Percentiles rank a stretch among this genome's conserved stretches.
These are phyloP conservation scores for Bombyx mori DNA, from an alignment of 1,140 invertebrate species.

Conservation along the genomic window ASM3026992v2 NC_085116.1:9774001-9774500, in stretches of 20 bases:
- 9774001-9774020: slow-evolving; percentile 5
- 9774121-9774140: too few species aligned
- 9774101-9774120: too few species aligned
- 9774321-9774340: slow-evolving; percentile 41
- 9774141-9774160: too few species aligned
- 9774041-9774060: slow-evolving; percentile 1
- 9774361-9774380: slow-evolving; percentile 31
- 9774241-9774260: too few species aligned
- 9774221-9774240: too few species aligned
- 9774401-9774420: slow-evolving; percentile 29
- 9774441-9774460: slow-evolving; percentile 29
- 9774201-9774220: too few species aligned
- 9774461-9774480: slow-evolving; percentile 33
- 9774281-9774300: not conserved
- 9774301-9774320: slow-evolving; percentile 24
- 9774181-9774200: too few species aligned
- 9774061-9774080: too few species aligned
- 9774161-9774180: too few species aligned
- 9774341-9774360: slow-evolving; percentile 31
- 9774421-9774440: slow-evolving; percentile 43
- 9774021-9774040: not conserved
- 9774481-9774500: slow-evolving; percentile 30
- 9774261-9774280: too few species aligned
- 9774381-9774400: slow-evolving; percentile 38
- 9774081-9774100: too few species aligned